phyloP scores from a whole-genome alignment of 2,113 vertebrate species.

The Pterocles orientalis region DNA sequence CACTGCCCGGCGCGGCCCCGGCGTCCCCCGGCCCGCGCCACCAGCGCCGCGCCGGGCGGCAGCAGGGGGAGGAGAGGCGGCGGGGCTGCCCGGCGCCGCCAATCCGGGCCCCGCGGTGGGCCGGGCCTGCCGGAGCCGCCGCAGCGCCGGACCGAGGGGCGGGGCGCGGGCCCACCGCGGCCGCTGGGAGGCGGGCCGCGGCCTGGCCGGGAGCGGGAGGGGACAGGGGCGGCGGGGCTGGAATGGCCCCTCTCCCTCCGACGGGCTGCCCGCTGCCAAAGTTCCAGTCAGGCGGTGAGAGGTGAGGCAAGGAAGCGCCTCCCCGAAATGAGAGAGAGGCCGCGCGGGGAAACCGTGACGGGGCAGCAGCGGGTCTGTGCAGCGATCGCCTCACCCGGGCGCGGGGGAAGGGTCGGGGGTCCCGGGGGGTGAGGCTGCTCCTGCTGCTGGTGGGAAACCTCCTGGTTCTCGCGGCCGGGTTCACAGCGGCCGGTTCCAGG shows the following conservation, averaged over 20 bases:
- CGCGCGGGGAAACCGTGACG: not conserved
- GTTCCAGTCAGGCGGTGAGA: not conserved
- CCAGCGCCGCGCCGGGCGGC: too few species aligned
- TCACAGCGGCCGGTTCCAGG: not conserved
- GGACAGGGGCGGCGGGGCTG: not conserved
- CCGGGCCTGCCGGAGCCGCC: too few species aligned
- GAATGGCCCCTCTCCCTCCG: not conserved
- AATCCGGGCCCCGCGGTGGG: too few species aligned
- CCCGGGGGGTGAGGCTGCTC: not conserved
- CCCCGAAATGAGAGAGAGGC: not conserved
- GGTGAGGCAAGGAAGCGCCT: not conserved
- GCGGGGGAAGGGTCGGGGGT: fast-evolving
- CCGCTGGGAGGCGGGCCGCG: too few species aligned
- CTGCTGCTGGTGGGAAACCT: fast-evolving
- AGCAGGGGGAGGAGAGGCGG: too few species aligned
- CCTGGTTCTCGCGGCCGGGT: fast-evolving
- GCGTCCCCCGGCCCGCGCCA: too few species aligned
- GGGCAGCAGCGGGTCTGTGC: fast-evolving
- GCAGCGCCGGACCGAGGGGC: too few species aligned
- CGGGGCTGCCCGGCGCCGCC: too few species aligned
- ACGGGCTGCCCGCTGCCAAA: not conserved
- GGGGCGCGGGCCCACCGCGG: too few species aligned
- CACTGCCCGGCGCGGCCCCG: too few species aligned
- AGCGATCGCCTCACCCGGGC: fast-evolving
- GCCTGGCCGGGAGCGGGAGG: too few species aligned